These are phyloP conservation scores for Dermochelys coriacea DNA, from an alignment of 2,797 vertebrate genomes.

Conservation along the genomic window DNA sequence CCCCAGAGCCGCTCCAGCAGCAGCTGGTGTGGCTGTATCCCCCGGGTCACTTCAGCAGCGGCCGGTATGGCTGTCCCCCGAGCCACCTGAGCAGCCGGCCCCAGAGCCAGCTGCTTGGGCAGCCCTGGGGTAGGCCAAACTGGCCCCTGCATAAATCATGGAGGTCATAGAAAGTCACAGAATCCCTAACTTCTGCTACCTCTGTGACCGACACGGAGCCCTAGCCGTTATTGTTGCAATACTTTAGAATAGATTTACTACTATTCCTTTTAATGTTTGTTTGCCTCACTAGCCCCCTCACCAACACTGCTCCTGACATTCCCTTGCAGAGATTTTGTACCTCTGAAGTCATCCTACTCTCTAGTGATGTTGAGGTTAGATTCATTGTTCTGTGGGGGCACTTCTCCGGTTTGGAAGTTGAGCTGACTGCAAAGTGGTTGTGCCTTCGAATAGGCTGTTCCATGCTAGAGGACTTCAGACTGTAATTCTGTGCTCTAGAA, in stretches of 20 bases:
- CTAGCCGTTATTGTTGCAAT: not conserved
- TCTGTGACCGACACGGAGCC: too few relatives aligned
- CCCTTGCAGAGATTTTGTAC: not conserved
- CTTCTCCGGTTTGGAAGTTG: not conserved
- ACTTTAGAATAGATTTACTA: not conserved
- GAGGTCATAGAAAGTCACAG: too few relatives aligned
- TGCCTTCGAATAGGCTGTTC: not conserved
- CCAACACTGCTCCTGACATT: not conserved
- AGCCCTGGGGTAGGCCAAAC: too few relatives aligned
- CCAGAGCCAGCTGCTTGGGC: too few relatives aligned
- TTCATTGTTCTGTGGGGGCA: not conserved
- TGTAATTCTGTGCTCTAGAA: not conserved
- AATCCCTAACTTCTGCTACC: too few relatives aligned
- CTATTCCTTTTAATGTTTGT: not conserved
- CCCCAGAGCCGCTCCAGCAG: too few relatives aligned
- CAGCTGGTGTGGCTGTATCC: too few relatives aligned
- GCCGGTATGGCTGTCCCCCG: too few relatives aligned
- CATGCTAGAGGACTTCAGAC: not conserved
- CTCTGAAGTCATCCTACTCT: not conserved
- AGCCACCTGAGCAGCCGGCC: too few relatives aligned
- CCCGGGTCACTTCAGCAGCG: too few relatives aligned
- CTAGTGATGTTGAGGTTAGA: not conserved
- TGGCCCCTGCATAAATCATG: too few relatives aligned
- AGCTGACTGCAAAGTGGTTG: not conserved
- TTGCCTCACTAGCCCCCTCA: not conserved